Percentiles rank a stretch among this genome's conserved stretches.
phyloP scores from a whole-genome alignment of 2,888 invertebrate genomes.

The Schizotus pectinicornis region DNA sequence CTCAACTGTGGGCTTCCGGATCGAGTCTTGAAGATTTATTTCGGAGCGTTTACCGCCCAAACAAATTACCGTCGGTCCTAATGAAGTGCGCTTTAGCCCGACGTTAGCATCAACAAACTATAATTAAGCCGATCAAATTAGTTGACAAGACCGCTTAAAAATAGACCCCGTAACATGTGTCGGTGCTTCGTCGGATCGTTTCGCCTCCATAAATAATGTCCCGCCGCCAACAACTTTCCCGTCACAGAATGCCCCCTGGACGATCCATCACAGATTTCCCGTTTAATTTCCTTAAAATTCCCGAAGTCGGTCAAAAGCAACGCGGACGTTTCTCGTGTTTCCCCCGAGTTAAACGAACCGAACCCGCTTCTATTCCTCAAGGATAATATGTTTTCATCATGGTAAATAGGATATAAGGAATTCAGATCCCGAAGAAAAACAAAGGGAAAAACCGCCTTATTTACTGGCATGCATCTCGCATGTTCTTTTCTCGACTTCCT shows the following conservation, averaged over 20 bases:
- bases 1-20: too few species aligned
- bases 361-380: constrained; percentile 21
- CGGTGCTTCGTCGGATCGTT: background rate
- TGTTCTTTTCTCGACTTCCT: constrained; percentile 9
- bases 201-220: background rate
- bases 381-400: constrained; percentile 29
- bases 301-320: constrained; percentile 2
- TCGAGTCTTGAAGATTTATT: too few species aligned
- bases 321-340: constrained; percentile 12
- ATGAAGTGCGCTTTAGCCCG: too few species aligned
- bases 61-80: too few species aligned
- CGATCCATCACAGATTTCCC: constrained; percentile 11
- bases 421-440: constrained; percentile 25
- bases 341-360: constrained; percentile 27
- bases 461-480: constrained; percentile 29
- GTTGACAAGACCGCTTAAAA: constrained; percentile 11
- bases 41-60: too few species aligned
- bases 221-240: constrained; percentile 3
- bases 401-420: constrained; percentile 27
- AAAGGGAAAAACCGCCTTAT: constrained; percentile 23
- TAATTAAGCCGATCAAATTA: constrained; percentile 10
- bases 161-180: constrained; percentile 9
- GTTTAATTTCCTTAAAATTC: constrained; percentile 14
- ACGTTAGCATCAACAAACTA: background rate
- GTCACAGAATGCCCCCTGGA: background rate